Evolutionary conservation across 2,113 vertebrate genomes (phyloP).

Genomic region (Sinosuthora webbiana): DNA sequence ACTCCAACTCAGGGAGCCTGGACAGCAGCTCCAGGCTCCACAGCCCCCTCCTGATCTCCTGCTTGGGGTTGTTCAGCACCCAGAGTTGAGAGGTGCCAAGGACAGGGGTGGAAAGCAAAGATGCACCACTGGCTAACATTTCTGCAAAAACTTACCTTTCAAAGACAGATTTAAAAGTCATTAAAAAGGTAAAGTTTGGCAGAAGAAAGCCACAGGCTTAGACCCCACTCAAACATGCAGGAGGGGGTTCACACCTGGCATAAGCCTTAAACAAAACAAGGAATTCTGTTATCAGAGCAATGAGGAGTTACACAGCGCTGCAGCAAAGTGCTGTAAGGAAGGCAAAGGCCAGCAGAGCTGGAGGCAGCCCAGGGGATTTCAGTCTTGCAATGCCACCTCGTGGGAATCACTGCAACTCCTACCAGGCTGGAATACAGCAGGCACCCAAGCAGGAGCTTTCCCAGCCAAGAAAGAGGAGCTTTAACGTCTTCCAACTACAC

Average conservation of each 20-base stretch:
- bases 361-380: not conserved
- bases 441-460: not conserved
- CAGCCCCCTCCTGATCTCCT: not conserved
- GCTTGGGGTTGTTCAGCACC: not conserved
- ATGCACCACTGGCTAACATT: fast-evolving
- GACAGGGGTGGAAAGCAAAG: not conserved
- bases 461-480: fast-evolving
- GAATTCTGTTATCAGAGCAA: not conserved
- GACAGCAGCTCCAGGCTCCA: not conserved
- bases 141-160: not conserved
- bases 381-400: constrained; percentile 60
- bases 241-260: fast-evolving
- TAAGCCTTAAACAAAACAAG: not conserved
- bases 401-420: not conserved
- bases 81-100: not conserved
- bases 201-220: not conserved
- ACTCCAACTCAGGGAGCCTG: fast-evolving
- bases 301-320: fast-evolving
- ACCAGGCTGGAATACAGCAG: fast-evolving
- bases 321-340: not conserved
- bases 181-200: not conserved
- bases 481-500: not conserved
- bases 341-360: not conserved
- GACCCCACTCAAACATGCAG: not conserved
- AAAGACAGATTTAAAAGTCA: not conserved